Conservation (phyloP, 2,888 invertebrate species). For the Dromius quadrimaculatus region DNA sequence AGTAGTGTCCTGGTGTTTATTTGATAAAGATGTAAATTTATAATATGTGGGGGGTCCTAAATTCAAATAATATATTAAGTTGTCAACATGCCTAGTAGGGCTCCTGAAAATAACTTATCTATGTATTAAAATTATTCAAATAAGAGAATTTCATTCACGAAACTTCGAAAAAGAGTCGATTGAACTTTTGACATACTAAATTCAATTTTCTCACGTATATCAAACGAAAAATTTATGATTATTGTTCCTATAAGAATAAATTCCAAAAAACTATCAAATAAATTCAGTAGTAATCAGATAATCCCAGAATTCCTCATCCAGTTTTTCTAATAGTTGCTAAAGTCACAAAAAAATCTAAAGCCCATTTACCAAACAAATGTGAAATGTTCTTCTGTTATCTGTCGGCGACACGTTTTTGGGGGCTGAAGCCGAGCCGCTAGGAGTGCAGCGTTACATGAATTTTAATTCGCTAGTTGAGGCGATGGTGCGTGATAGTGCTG, state of each 20-base stretch:
- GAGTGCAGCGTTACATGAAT: slow-evolving; percentile 60
- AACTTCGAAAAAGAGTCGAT: neutral
- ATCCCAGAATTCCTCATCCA: neutral
- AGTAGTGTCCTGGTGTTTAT: slow-evolving; percentile 29
- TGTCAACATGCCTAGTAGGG: slow-evolving; percentile 19
- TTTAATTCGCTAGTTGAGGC: slow-evolving; percentile 62
- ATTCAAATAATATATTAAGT: slow-evolving; percentile 15
- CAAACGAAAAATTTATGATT: too few relatives aligned
- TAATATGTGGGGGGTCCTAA: slow-evolving; percentile 32
- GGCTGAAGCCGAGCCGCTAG: neutral
- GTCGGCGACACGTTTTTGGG: slow-evolving; percentile 37
- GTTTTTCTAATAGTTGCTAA: slow-evolving; percentile 15
- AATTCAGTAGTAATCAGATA: slow-evolving; percentile 2
- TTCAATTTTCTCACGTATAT: too few relatives aligned
- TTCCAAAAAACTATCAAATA: neutral
- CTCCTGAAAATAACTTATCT: neutral
- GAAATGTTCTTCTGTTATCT: slow-evolving; percentile 18
- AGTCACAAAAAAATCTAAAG: neutral
- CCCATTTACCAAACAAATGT: slow-evolving; percentile 19
- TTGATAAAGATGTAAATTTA: slow-evolving; percentile 37
- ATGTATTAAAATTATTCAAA: slow-evolving; percentile 1
- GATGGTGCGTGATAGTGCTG: slow-evolving; percentile 60
- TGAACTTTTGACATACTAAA: too few relatives aligned
- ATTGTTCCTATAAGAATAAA: too few relatives aligned
- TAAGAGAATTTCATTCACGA: slow-evolving; percentile 6